Evolutionary conservation across 2,113 vertebrate genomes (phyloP), one percentile per base, ranked within the genome.

Genomic region (Quiscalus mexicanus): DNA sequence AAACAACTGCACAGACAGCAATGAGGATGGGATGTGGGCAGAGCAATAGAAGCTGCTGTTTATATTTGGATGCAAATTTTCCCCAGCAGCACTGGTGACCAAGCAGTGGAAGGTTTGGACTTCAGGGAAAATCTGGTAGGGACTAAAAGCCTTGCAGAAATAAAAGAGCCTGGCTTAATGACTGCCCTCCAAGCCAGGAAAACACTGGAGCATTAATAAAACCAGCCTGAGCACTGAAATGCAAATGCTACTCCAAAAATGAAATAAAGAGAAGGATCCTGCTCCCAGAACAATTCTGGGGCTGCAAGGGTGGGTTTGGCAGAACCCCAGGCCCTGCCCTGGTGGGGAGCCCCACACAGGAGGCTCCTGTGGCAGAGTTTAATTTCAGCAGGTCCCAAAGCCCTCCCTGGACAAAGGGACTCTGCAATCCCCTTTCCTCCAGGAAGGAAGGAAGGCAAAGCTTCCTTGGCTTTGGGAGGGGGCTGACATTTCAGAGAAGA

Each of bases 361-460:
- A 94, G 76, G 30, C 87, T 94, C 75, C 77, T 80, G 84, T 59
- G 85, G 86, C 67, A 93, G 52, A 1, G 41, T 31, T 71, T 63
- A 6, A 73, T 81, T 93, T 91, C 50, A 81, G 80, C 15, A 70
- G 91, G 44, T 77, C 81, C 37, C 37, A 37, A 37, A 37, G 37
- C 37, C 37, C 37, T 37, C 37, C 37, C 37, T 37, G 37, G 37
- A 92, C 84, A 88, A 95, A 89, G 65, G 62, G 90, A 19, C 67
- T 69, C 87, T 52, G 75, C 79, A 59, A 49, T 24, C 60, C 60
- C 69, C 12, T 92, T 65, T 71, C 88, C 88, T 71, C 28, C 87
- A 87, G 92, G 75, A 93, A 95, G 89, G 93, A 37, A 33, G n/a
- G 41, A 28, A 92, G 93, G 89, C 88, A 87, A 37, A 37, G 37